Percentiles rank a stretch among this genome's conserved stretches.
These are phyloP conservation scores for Oceanites oceanicus DNA, from an alignment of 2,113 vertebrate species.

Conservation along the genomic window DNA sequence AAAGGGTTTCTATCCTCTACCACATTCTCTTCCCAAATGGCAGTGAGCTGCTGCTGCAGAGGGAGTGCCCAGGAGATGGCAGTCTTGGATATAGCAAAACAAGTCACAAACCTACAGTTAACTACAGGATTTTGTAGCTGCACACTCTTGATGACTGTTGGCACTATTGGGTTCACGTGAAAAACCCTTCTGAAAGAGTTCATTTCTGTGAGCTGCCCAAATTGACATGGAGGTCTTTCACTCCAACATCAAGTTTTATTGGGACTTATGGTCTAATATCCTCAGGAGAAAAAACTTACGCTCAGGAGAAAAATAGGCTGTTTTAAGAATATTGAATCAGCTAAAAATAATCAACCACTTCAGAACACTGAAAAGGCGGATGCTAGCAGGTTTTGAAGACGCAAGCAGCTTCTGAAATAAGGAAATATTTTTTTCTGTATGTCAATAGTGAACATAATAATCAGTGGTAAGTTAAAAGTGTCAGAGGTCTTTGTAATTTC, in stretches of 20 bases:
- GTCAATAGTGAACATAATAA: not conserved
- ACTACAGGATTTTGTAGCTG: not conserved
- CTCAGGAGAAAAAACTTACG: not conserved
- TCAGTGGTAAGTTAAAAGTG: not conserved
- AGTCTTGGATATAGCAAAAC: not conserved
- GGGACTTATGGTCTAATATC: not conserved
- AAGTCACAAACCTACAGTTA: not conserved
- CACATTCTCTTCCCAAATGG: fast-evolving
- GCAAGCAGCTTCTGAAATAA: not conserved
- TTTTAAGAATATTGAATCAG: not conserved
- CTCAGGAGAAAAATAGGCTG: not conserved
- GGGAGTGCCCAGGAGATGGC: constrained; percentile 15
- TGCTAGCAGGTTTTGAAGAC: not conserved
- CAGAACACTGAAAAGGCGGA: not conserved
- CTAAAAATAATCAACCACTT: not conserved
- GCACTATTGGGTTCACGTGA: not conserved
- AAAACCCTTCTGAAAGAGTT: not conserved
- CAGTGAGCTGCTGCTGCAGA: not conserved
- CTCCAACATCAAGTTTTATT: not conserved
- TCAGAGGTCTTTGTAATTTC: not conserved
- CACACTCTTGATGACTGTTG: not conserved
- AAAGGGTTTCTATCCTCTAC: not conserved
- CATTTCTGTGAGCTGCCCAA: not conserved
- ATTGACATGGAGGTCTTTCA: not conserved
- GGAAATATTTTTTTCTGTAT: not conserved